These are phyloP conservation scores for Amphilophus citrinellus DNA, from an alignment of 2,113 vertebrate species.

Conservation along the genomic window DNA sequence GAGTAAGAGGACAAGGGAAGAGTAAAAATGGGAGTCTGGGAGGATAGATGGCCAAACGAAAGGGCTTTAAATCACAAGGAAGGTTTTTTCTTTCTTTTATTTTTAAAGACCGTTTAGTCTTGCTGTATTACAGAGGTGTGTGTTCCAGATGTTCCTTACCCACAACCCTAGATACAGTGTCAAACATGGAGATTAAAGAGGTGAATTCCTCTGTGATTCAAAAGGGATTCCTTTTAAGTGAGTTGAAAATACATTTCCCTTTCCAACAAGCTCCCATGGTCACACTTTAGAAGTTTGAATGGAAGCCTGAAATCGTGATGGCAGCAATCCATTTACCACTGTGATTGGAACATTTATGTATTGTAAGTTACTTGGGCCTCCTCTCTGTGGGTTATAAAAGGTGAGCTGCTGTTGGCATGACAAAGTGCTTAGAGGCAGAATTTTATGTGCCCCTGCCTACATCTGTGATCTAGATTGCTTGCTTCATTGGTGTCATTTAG, in stretches of 20 bases:
- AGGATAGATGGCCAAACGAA: constrained; percentile 60
- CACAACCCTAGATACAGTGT: neutral
- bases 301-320: constrained; percentile 9
- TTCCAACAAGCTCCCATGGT: neutral
- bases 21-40: constrained; percentile 60
- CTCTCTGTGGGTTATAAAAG: constrained; percentile 47
- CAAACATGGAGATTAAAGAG: constrained; percentile 6
- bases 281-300: constrained; percentile 2
- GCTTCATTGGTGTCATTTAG: constrained; percentile 76
- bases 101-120: constrained; percentile 19
- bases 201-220: constrained; percentile 5
- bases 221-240: constrained; percentile 2
- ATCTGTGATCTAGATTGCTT: constrained; percentile 69
- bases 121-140: constrained; percentile 16
- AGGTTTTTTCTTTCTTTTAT: constrained; percentile 10
- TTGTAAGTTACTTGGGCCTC: constrained; percentile 40
- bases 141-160: constrained; percentile 43
- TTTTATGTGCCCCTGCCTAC: constrained; percentile 52
- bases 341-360: constrained; percentile 28
- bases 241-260: constrained; percentile 11
- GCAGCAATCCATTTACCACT: constrained; percentile 13
- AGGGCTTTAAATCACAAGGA: constrained; percentile 48
- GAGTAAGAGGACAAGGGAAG: constrained; percentile 63
- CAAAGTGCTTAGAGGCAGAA: constrained; percentile 64
- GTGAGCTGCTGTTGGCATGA: constrained; percentile 61